Base-by-base conservation (phyloP, 2,888 invertebrate genomes). In the Lycaena phlaeas region DNA sequence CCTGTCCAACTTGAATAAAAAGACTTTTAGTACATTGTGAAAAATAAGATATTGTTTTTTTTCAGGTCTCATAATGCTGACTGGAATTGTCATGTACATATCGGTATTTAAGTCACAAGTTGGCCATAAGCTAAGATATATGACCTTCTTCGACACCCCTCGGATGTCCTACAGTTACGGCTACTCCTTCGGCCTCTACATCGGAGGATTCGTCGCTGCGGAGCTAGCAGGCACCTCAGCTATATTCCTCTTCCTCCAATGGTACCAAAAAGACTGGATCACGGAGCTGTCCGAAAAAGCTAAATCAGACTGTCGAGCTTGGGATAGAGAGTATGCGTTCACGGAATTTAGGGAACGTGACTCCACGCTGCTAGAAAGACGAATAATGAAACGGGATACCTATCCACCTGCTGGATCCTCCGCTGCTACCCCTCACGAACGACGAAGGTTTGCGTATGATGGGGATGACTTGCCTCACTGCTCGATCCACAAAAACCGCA, bases 41-140 rank as follows among this genome's bases (percentile, higher is more conserved):
- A n/a, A n/a, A n/a, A n/a, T n/a, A n/a, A n/a, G n/a, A n/a, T n/a
- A n/a, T n/a, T n/a, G n/a, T n/a, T n/a, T n/a, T n/a, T n/a, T 86
- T 87, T 38, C 85, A 95, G 96, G 95, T 68, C 86, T 96, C 49
- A 87, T 95, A 52, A 94, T 96, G 93, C 88, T 96, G 57, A 92
- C 94, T 54, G 96, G 95, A 36, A 89, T 96, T 70, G 94, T 96
- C 61, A 94, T 95, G 87, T 96, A 95, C 87, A 95, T 96, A 85
- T 95, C 95, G 42, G 91, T 94, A 61, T 92, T 96, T 70, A 96
- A 96, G 76, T 92, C 95, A 6, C 95, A 96, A 87, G 89, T 96
- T 31, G 95, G 95, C 30, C 91, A 92, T 61, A 96, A 96, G 74
- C 85, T 96, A 44, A 88, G 93, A 46, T 91, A 95, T 44, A 89